Evolutionary conservation across 2,113 vertebrate species (phyloP).

Genomic region (Otolemur garnettii): DNA sequence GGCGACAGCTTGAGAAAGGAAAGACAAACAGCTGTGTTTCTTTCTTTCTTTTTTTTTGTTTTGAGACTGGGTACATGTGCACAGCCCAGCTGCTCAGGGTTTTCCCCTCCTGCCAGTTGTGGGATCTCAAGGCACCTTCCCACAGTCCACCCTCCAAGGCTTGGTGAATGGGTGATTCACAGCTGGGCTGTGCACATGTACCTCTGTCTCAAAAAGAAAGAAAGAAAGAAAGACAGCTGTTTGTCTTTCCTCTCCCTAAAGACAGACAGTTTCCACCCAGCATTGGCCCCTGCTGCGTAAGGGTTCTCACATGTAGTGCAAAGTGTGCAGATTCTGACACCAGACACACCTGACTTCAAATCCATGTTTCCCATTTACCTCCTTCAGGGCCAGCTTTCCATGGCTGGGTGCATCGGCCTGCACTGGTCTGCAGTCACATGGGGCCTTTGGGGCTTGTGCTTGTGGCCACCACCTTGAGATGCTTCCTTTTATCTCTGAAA

Average conservation of each 20-base stretch:
- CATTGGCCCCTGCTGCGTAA: neutral
- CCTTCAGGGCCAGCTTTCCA: neutral
- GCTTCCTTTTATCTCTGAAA: neutral
- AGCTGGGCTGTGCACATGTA: too few species aligned
- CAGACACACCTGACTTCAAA: neutral
- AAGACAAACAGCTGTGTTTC: too few species aligned
- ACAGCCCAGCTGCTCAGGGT: rapidly evolving
- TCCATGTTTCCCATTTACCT: neutral
- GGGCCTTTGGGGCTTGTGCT: neutral
- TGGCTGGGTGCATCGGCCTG: neutral
- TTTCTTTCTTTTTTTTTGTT: too few species aligned
- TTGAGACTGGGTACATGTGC: rapidly evolving
- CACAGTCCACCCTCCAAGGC: neutral
- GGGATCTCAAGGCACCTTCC: neutral
- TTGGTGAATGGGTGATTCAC: neutral
- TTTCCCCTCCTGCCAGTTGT: neutral
- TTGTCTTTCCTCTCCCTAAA: neutral
- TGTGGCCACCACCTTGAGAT: neutral
- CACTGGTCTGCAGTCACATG: neutral
- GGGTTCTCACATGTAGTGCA: neutral
- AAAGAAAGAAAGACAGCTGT: too few species aligned
- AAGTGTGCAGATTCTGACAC: neutral
- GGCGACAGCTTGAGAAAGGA: too few species aligned
- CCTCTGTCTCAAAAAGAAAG: too few species aligned
- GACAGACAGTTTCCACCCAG: neutral